phyloP scores from a whole-genome alignment of 2,888 invertebrate species.

The Drosophila longiperda region DNA sequence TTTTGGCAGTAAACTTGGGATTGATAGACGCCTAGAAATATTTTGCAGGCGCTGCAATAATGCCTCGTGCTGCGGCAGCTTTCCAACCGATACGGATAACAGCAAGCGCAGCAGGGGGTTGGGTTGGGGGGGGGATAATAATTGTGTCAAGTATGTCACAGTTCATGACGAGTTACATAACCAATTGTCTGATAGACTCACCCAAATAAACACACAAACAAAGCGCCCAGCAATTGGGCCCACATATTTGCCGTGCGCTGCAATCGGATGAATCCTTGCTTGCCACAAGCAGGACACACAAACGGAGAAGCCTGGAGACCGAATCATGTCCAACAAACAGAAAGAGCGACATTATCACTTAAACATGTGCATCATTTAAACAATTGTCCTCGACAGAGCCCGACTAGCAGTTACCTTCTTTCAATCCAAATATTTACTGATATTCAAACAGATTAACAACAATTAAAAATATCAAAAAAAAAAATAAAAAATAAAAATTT shows the following conservation, averaged over 20 bases:
- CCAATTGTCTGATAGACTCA: conserved; percentile 8
- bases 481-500: background rate
- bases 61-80: conserved; percentile 52
- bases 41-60: conserved; percentile 53
- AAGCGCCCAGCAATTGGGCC: conserved; percentile 48
- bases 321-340: conserved; percentile 31
- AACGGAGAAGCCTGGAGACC: conserved; percentile 26
- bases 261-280: conserved; percentile 36
- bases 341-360: background rate
- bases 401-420: background rate
- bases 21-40: conserved; percentile 55
- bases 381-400: background rate
- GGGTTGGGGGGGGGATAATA: background rate
- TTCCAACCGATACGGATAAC: conserved; percentile 46
- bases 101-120: conserved; percentile 45
- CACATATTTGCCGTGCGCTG: conserved; percentile 17
- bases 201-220: conserved; percentile 58
- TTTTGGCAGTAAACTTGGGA: conserved; percentile 25
- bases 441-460: background rate
- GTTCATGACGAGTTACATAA: background rate
- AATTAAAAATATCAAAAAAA: background rate
- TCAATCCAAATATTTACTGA: background rate
- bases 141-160: background rate
- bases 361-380: background rate
- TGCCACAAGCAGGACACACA: conserved; percentile 59